Base-by-base conservation (phyloP, 2,888 invertebrate species). In the Lagria hirta region DNA sequence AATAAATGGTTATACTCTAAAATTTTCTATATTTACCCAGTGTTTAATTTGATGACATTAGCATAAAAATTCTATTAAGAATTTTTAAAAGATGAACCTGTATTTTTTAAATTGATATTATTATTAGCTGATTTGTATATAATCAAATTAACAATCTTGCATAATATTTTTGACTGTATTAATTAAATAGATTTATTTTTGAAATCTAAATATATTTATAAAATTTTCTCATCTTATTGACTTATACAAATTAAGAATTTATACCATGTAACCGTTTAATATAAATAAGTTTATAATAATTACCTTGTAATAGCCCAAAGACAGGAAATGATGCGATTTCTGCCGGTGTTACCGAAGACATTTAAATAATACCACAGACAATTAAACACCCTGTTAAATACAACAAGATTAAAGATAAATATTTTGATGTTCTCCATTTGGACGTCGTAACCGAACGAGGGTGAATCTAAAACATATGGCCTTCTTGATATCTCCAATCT, bases 331-430 rank as follows among this genome's bases (percentile, higher is more conserved):
- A 59, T 52, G 49, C 64, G 65, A 65, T 65, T 65, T 65, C 59
- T 58, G 43, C 49, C 44, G 41, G 49, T 47, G 52, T 48, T 43
- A 33, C 46, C 49, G 47, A 54, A 56, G 52, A 53, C 54, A 60
- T 61, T 61, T 61, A 59, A 62, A 63, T 60, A 64, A 54, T 61
- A 65, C 24, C 30, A 22, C 63, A 60, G 62, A 64, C 65, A 66
- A 67, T 67, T 66, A 67, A 65, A 63, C 65, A 63, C 63, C 63
- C 65, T 54, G 62, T 64, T 65, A 62, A 62, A 62, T 60, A 58
- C 52, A 53, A 50, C 51, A 52, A 45, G 48, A 57, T 59, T 56
- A 51, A 50, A 52, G 61, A 65, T 64, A 56, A 58, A 62, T 62
- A 61, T 63, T 62, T 61, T 55, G 58, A 62, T 63, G 55, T 57